These are phyloP conservation scores for Aphaenogaster ashmeadi DNA, from an alignment of 1,140 invertebrate genomes.

Conservation along the genomic window DNA sequence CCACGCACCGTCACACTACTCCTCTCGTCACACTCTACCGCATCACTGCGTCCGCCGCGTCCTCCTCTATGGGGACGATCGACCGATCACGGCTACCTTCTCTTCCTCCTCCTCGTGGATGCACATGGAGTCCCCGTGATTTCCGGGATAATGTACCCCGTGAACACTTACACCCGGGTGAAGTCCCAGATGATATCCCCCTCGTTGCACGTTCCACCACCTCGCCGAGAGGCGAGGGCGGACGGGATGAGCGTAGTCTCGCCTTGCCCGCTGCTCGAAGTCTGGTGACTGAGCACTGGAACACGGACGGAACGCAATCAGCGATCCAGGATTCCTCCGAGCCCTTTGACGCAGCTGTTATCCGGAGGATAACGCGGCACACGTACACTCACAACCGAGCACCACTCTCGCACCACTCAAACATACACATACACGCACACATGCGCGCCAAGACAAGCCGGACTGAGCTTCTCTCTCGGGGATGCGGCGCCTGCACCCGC, in stretches of 20 bases:
- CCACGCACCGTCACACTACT: conserved; percentile 7
- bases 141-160: neutral
- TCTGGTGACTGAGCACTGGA: neutral
- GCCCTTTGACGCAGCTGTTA: neutral
- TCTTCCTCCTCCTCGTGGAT: conserved; percentile 15
- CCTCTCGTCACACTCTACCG: neutral
- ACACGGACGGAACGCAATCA: neutral
- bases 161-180: neutral
- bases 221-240: neutral
- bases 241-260: neutral
- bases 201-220: neutral
- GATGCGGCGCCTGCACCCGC: conserved; percentile 84
- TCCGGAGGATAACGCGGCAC: conserved; percentile 36
- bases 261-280: neutral
- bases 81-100: conserved; percentile 25
- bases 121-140: neutral
- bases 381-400: conserved; percentile 39
- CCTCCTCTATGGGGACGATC: conserved; percentile 27
- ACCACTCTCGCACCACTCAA: conserved; percentile 65
- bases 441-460: conserved; percentile 32
- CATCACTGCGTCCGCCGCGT: conserved; percentile 14
- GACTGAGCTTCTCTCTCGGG: conserved; percentile 66
- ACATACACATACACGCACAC: conserved; percentile 53
- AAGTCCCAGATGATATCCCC: neutral
- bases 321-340: neutral